Evolutionary conservation across 2,888 invertebrate genomes (phyloP).

Genomic region (Scrobipalpa atriplicella): DNA sequence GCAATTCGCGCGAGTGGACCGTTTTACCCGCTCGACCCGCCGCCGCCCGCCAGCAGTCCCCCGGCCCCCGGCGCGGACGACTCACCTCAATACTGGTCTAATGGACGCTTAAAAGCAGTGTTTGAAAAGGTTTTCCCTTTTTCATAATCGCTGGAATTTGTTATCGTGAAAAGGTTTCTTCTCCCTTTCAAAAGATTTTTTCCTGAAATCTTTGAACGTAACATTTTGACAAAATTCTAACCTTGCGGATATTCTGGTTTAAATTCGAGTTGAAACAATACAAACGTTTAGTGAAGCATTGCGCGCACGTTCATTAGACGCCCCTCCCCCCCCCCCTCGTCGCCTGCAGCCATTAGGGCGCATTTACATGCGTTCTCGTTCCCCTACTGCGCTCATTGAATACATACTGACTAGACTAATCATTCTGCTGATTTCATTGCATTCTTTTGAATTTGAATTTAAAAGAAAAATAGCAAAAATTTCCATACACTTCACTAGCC

Average conservation of each 20-base stretch:
- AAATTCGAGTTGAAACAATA: conserved; percentile 31
- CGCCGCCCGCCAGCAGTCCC: background rate
- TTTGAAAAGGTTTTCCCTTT: conserved; percentile 51
- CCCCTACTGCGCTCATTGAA: conserved; percentile 30
- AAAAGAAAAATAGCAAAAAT: background rate
- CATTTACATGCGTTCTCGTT: conserved; percentile 57
- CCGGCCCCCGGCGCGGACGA: conserved; percentile 39
- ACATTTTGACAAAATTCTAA: background rate
- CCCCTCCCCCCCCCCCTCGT: conserved; percentile 29
- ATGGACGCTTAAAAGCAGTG: conserved; percentile 56
- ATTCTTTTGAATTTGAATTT: too few species aligned
- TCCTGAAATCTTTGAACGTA: background rate
- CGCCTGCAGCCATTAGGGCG: conserved; percentile 47
- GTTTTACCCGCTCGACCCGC: conserved; percentile 50
- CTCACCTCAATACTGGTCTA: conserved; percentile 60
- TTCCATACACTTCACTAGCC: too few species aligned
- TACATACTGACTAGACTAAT: conserved; percentile 14
- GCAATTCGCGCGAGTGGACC: conserved; percentile 75
- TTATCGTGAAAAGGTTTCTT: background rate
- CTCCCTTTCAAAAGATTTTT: background rate
- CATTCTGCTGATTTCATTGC: background rate
- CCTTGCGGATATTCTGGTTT: conserved; percentile 2
- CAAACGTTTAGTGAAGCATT: conserved; percentile 31
- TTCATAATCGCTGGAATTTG: conserved; percentile 30
- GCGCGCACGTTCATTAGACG: conserved; percentile 42